phyloP scores from a whole-genome alignment of 2,888 invertebrate genomes.

The Timema podura region DNA sequence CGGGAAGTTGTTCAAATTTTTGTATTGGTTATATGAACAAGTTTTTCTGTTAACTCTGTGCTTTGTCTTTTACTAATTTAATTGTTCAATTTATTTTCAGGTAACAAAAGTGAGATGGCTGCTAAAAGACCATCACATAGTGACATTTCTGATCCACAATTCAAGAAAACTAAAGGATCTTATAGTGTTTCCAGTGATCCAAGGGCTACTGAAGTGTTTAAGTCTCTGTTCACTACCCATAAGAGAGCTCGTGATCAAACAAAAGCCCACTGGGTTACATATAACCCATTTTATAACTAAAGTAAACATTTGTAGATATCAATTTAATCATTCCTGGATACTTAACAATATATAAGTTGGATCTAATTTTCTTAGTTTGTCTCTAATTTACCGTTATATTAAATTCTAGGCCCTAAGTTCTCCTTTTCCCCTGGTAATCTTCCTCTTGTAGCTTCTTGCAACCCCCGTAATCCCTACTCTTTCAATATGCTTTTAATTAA shows the following conservation, averaged over 20 bases:
- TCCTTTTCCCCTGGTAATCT: too few relatives aligned
- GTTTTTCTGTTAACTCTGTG: too few relatives aligned
- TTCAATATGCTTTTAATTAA: too few relatives aligned
- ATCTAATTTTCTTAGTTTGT: too few relatives aligned
- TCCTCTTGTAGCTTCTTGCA: too few relatives aligned
- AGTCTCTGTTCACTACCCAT: conserved; percentile 92
- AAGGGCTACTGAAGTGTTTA: conserved; percentile 83
- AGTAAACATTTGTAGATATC: neutral
- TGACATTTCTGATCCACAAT: conserved; percentile 57
- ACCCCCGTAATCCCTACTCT: too few relatives aligned
- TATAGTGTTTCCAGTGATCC: conserved; percentile 90
- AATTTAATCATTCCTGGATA: too few relatives aligned
- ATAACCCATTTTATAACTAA: conserved; percentile 91
- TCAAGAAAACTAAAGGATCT: conserved; percentile 71
- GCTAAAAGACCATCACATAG: conserved; percentile 31
- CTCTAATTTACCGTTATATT: too few relatives aligned
- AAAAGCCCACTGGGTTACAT: conserved; percentile 96
- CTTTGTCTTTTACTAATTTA: neutral
- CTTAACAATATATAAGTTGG: too few relatives aligned
- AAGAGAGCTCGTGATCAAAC: conserved; percentile 80
- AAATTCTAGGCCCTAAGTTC: too few relatives aligned
- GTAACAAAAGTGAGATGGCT: neutral
- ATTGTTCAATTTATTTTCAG: neutral
- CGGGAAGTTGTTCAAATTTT: too few relatives aligned
- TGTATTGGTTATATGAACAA: too few relatives aligned